Percentiles rank a stretch among this genome's conserved stretches.
phyloP scores from a whole-genome alignment of 1,140 invertebrate species.

The Bombus pyrosoma region DNA sequence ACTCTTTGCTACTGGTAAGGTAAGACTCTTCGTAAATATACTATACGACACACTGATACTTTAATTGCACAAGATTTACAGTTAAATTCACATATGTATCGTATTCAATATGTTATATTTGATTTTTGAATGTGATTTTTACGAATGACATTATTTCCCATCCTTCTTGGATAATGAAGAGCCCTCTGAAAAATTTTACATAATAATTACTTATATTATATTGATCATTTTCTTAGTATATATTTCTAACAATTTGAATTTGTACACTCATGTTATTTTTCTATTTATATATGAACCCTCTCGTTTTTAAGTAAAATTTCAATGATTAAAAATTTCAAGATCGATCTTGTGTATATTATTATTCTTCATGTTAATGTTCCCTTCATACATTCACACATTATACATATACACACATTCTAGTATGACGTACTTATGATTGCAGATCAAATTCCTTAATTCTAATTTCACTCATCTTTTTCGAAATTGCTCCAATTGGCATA shows the following conservation, averaged over 20 bases:
- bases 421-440: constrained; percentile 38
- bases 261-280: background rate
- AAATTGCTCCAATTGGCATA: background rate
- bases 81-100: background rate
- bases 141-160: background rate
- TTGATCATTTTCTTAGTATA: background rate
- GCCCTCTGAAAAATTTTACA: background rate
- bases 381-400: constrained; percentile 57
- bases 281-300: background rate
- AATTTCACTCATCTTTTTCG: constrained; percentile 58
- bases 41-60: background rate
- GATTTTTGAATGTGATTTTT: background rate
- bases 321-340: background rate
- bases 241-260: background rate
- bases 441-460: constrained; percentile 27
- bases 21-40: background rate
- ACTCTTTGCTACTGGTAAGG: background rate
- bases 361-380: background rate
- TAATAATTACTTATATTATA: background rate
- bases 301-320: background rate
- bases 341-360: background rate
- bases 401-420: constrained; percentile 47
- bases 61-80: background rate
- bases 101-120: background rate
- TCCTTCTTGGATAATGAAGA: background rate